Conservation (phyloP, 2,888 invertebrate genomes). For the Cheilosia scutellata region DNA sequence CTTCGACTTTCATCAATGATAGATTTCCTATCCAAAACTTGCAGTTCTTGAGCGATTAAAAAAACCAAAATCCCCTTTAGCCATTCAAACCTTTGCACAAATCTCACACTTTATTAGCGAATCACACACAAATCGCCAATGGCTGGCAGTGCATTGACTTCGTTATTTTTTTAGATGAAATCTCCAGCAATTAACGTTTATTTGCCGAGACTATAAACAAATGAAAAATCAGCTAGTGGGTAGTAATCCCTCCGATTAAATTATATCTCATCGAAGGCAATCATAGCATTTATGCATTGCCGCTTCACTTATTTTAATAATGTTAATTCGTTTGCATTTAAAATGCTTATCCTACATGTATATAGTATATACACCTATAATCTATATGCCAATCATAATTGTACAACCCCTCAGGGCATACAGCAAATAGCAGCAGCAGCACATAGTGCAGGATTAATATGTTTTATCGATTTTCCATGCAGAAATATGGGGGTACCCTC, state of each 20-base stretch:
- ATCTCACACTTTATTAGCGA: no score
- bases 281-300: conserved; percentile 51
- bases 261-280: conserved; percentile 41
- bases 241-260: conserved; percentile 26
- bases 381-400: conserved; percentile 68
- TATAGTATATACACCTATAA: background rate
- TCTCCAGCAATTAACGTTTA: conserved; percentile 3
- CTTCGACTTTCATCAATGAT: no score
- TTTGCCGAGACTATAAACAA: conserved; percentile 13
- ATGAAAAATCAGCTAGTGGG: background rate
- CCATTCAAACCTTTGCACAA: no score
- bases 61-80: no score
- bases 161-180: conserved; percentile 3
- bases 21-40: no score
- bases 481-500: conserved; percentile 7
- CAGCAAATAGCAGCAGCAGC: conserved; percentile 8
- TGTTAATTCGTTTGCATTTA: conserved; percentile 71
- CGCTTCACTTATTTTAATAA: conserved; percentile 62
- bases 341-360: conserved; percentile 46
- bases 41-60: no score
- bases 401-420: conserved; percentile 47
- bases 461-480: conserved; percentile 74
- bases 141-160: background rate
- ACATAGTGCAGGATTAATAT: conserved; percentile 65
- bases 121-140: background rate